Base-by-base conservation (phyloP, 2,797 vertebrate genomes). In the Pteropus rufus region DNA sequence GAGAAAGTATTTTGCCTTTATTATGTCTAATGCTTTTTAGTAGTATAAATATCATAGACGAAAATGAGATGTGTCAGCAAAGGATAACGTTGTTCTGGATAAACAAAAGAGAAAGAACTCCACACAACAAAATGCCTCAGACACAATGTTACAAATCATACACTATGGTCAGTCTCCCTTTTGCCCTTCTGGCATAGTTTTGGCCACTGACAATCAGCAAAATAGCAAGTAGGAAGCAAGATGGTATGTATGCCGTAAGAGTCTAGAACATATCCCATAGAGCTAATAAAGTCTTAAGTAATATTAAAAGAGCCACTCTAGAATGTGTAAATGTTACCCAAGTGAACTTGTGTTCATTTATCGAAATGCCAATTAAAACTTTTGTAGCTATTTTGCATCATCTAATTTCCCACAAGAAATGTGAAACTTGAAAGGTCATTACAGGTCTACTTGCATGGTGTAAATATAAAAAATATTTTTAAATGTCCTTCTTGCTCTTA, bases 331-430 rank as follows among this genome's bases (percentile, higher is more conserved):
- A 44, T 67, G 11, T 77, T 83, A 73, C 26, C 31, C 49, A 77
- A 56, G 26, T 89, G 34, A 87, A 89, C 82, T 81, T 69, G 58
- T 62, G 54, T 72, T 89, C 49, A 95, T 77, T 94, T 93, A 81
- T 86, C 58, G 95, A 95, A 92, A 89, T 83, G 39, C 49, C 76
- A 88, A 80, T 89, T 62, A n/a, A 92, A 91, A 54, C 3, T 56
- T 81, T 64, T 85, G 87, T 83, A 49, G 49, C 34, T 91, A 73
- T 56, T 95, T 82, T 88, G 26, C 24, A 85, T 82, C 73, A 73
- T 70, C 19, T 91, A 84, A 88, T 96, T 96, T 94, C 69, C 52
- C 41, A 31, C 1, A 75, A 83, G 69, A 93, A 89, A 89, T 18
- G 29, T 83, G 36, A 76, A 89, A 92, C 44, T 77, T 29, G 31